Percentiles rank a stretch among this genome's conserved stretches.
Evolutionary conservation across 2,888 invertebrate species (phyloP).

Genomic region (Spisula subtruncata): DNA sequence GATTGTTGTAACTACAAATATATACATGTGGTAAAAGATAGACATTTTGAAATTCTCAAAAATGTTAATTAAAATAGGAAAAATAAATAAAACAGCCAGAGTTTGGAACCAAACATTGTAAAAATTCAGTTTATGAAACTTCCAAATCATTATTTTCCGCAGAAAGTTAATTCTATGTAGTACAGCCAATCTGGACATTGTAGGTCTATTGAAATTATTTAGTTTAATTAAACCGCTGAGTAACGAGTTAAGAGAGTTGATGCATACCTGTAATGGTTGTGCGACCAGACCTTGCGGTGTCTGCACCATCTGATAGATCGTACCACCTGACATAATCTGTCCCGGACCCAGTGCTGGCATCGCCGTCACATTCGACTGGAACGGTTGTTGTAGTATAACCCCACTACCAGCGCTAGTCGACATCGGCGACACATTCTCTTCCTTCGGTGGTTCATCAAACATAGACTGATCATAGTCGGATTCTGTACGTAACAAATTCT

Average conservation of each 20-base stretch:
- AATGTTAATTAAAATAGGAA: no score
- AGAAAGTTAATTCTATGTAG: no score
- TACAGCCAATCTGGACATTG: no score
- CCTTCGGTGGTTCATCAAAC: constrained; percentile 76
- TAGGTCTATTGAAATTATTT: no score
- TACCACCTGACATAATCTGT: constrained; percentile 87
- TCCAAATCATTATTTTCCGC: no score
- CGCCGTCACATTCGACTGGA: constrained; percentile 80
- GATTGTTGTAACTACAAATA: constrained; percentile 82
- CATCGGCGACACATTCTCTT: constrained; percentile 55
- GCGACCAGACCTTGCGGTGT: constrained; percentile 89
- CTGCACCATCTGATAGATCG: constrained; percentile 88
- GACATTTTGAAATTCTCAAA: no score
- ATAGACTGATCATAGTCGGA: constrained; percentile 76
- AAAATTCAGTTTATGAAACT: no score
- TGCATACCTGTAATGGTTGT: constrained; percentile 88
- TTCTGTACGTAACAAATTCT: constrained; percentile 85
- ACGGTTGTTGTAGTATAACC: constrained; percentile 82
- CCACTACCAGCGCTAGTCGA: constrained; percentile 72
- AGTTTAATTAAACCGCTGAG: no score
- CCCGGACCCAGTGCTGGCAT: constrained; percentile 86
- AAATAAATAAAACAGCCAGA: no score
- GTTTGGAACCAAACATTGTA: no score
- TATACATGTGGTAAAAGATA: no score
- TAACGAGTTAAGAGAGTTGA: no score